Conservation (phyloP, 2,888 invertebrate species). For the Pseudeuparius sepicola region DNA sequence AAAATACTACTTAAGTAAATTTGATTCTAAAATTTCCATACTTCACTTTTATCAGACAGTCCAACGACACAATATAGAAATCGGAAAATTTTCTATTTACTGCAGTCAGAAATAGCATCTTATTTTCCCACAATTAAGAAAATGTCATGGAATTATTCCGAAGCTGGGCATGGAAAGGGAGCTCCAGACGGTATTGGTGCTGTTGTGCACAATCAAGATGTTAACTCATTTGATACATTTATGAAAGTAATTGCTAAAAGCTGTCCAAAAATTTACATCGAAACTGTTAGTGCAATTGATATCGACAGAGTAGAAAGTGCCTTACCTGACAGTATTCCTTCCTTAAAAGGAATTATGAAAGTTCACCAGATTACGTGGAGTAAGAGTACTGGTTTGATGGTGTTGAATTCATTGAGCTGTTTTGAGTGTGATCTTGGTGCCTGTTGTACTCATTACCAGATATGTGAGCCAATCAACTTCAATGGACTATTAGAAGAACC, state of each 20-base stretch:
- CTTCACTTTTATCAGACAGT: constrained; percentile 7
- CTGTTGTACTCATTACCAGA: too few relatives aligned
- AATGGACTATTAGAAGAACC: too few relatives aligned
- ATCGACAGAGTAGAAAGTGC: constrained; percentile 1
- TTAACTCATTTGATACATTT: constrained; percentile 1
- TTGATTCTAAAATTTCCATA: background rate
- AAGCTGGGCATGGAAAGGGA: background rate
- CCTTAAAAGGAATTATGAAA: constrained; percentile 6
- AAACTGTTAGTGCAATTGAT: constrained; percentile 1
- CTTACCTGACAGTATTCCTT: background rate
- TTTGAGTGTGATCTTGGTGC: too few relatives aligned
- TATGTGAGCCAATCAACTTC: too few relatives aligned
- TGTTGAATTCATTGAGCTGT: background rate
- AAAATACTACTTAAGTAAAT: background rate
- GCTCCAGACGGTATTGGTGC: constrained; percentile 4
- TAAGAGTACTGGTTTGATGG: background rate
- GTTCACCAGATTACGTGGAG: constrained; percentile 5
- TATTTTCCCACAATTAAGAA: constrained; percentile 2
- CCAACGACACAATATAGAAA: constrained; percentile 8
- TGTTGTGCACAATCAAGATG: background rate
- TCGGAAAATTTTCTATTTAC: constrained; percentile 4
- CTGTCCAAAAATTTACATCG: constrained; percentile 1
- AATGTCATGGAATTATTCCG: constrained; percentile 3
- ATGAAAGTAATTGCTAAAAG: background rate
- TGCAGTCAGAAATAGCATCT: background rate